phyloP scores from a whole-genome alignment of 1,140 invertebrate genomes.

The Drosophila suzukii region DNA sequence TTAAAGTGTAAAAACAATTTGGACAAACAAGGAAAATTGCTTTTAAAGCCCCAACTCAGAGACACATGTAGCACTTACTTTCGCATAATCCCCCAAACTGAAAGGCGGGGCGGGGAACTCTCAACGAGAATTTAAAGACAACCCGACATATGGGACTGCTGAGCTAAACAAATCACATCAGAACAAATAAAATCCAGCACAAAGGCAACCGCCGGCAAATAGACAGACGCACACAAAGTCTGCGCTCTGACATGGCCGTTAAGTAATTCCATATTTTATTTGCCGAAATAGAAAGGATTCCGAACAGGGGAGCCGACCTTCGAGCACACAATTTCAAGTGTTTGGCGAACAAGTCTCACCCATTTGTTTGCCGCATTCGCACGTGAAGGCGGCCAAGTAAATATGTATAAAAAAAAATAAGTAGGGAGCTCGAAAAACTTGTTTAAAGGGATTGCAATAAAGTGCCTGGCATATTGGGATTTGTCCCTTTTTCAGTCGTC shows the following conservation, averaged over 20 bases:
- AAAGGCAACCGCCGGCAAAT: conserved; percentile 71
- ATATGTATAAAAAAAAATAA: conserved; percentile 43
- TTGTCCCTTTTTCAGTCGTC: conserved; percentile 64
- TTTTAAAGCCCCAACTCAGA: conserved; percentile 61
- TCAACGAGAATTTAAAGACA: conserved; percentile 69
- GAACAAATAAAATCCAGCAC: conserved; percentile 73
- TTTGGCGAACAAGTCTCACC: conserved; percentile 44
- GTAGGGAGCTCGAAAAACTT: conserved; percentile 50
- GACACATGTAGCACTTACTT: conserved; percentile 72
- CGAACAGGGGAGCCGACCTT: background rate
- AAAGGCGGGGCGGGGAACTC: conserved; percentile 7
- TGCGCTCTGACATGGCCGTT: conserved; percentile 53
- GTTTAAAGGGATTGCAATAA: conserved; percentile 82
- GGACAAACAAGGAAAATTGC: conserved; percentile 62
- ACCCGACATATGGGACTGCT: conserved; percentile 56
- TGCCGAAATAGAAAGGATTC: conserved; percentile 55
- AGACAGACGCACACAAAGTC: conserved; percentile 51
- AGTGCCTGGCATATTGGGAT: conserved; percentile 80
- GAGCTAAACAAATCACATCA: conserved; percentile 79
- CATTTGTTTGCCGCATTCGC: conserved; percentile 74
- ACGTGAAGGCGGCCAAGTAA: conserved; percentile 44
- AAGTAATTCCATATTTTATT: conserved; percentile 83
- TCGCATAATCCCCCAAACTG: conserved; percentile 12
- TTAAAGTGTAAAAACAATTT: conserved; percentile 63
- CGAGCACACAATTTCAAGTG: conserved; percentile 18